A percentile compares a stretch with the other conserved stretches of the same genome.
phyloP scores from a whole-genome alignment of 1,140 invertebrate species.

The Zelostemma sp. region DNA sequence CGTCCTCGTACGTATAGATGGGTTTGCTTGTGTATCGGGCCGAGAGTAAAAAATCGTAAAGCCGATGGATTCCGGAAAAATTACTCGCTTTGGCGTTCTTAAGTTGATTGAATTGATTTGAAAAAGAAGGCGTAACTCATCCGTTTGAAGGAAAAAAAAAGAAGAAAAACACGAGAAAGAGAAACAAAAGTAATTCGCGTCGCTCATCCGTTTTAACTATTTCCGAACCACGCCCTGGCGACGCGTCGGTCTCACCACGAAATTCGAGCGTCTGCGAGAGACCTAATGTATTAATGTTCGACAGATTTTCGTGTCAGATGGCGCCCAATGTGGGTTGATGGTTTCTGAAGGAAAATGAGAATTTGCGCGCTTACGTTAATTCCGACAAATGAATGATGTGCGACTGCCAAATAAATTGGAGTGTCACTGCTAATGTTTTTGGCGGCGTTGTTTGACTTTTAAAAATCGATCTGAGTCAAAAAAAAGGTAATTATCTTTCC shows the following conservation, averaged over 20 bases:
- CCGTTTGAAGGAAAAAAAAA: neutral
- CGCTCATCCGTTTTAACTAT: conserved; percentile 18
- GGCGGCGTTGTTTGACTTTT: neutral
- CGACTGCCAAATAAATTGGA: no score
- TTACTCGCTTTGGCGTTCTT: no score
- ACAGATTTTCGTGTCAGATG: conserved; percentile 27
- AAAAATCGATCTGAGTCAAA: neutral
- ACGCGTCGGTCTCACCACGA: conserved; percentile 39
- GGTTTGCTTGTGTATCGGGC: no score
- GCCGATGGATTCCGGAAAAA: no score
- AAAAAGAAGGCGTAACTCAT: conserved; percentile 21
- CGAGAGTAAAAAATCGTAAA: no score
- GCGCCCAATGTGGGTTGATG: conserved; percentile 6
- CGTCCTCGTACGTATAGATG: conserved; percentile 49
- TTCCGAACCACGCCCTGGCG: conserved; percentile 57
- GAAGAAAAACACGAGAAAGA: neutral
- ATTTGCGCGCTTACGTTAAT: neutral
- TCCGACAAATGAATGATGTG: neutral
- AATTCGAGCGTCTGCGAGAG: conserved; percentile 53
- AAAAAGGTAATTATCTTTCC: no score
- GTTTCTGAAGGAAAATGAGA: neutral
- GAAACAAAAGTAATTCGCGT: conserved; percentile 36
- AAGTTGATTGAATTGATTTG: neutral
- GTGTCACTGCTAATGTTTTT: neutral
- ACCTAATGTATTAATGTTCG: conserved; percentile 15